Evolutionary conservation across 2,888 invertebrate genomes (phyloP), one percentile per base, ranked within the genome.

Genomic region (Heliconius hortense): DNA sequence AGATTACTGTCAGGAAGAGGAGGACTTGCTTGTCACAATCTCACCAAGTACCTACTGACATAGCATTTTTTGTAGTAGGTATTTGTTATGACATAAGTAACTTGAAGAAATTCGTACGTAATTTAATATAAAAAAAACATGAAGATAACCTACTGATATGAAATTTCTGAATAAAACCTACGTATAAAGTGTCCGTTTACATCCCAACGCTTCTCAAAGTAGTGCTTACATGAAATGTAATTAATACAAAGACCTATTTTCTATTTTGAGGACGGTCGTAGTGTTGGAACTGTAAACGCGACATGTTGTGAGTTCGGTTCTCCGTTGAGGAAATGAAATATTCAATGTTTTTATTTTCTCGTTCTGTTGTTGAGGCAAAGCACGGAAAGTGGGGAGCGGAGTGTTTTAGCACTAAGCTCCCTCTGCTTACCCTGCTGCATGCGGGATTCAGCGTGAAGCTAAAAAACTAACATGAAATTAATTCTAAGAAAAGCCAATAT

Each of bases 131-230:
- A 69, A 53, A 35, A 53, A n/a, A 68, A 7, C 21, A 53, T 15
- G 31, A 69, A 31, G 56, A 56, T 56, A 31, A 69, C 2, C 0
- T 15, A 56, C 35, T 31, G 69, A 31, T 56, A 56, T 56, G 69
- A 69, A 69, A 69, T 35, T 15, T 56, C 69, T 56, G 53, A 56
- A 35, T 56, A 69, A 69, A 69, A 69, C 35, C 39, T 66, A 39
- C 24, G 18, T 66, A 66, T 43, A 43, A 66, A 43, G 8, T 24
- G n/a, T 15, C 64, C 5, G 24, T 24, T 66, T 66, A 24, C 15
- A 15, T 43, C 15, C 39, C 26, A 66, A 43, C 8, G 66, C 24
- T 39, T 26, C 39, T 26, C 8, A 35, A 35, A 56, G n/a, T 56
- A 56, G n/a, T 56, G n/a, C 56, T 3, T 56, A 21, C 8, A 56